phyloP scores from a whole-genome alignment of 2,113 vertebrate species.

The Coreoperca whiteheadi region DNA sequence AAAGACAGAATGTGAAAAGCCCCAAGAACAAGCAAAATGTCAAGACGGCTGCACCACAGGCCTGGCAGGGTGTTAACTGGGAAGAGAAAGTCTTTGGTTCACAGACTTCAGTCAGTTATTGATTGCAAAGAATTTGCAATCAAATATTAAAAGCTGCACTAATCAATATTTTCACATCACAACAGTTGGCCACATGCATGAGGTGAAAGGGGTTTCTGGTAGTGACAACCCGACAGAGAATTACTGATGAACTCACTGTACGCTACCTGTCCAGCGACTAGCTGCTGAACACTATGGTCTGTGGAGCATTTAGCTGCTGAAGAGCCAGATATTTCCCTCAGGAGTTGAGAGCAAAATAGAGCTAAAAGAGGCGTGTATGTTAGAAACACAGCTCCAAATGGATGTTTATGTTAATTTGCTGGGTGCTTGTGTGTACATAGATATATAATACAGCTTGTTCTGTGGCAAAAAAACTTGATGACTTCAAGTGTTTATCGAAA shows the following conservation, averaged over 20 bases:
- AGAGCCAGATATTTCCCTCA: not conserved
- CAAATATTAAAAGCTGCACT: conserved; percentile 11
- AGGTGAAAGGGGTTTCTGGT: no score
- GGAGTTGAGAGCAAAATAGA: not conserved
- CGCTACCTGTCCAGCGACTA: not conserved
- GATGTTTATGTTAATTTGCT: not conserved
- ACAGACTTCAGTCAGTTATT: not conserved
- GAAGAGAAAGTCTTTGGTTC: not conserved
- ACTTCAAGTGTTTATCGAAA: not conserved
- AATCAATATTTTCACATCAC: not conserved
- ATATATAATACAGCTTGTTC: no score
- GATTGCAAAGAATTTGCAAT: not conserved
- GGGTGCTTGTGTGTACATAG: no score
- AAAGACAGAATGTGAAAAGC: not conserved
- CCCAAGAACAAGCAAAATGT: conserved; percentile 7
- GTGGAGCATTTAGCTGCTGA: not conserved
- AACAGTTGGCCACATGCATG: not conserved
- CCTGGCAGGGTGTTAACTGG: not conserved
- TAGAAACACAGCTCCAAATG: not conserved
- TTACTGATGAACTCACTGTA: not conserved
- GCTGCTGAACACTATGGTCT: not conserved
- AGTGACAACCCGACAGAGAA: not conserved
- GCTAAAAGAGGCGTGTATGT: not conserved
- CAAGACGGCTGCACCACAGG: not conserved
- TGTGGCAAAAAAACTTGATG: not conserved